A percentile compares a stretch with the other conserved stretches of the same genome.
These are phyloP conservation scores for Todiramphus saurophagus DNA, from an alignment of 2,113 vertebrate genomes.

Conservation along the genomic window DNA sequence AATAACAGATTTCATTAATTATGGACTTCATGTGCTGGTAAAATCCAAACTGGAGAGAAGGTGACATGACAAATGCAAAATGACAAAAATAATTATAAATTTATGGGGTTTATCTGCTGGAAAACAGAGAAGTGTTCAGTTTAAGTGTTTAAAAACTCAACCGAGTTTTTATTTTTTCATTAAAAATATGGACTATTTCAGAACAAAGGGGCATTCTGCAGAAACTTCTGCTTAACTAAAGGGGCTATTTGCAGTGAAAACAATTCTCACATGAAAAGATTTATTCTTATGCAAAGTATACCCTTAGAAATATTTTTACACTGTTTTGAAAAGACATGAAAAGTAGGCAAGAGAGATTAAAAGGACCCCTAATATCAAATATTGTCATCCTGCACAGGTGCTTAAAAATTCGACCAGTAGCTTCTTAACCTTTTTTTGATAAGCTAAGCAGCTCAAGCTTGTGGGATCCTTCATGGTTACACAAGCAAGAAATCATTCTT, in stretches of 20 bases:
- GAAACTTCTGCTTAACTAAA: not conserved
- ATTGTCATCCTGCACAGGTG: not conserved
- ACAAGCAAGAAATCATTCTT: not conserved
- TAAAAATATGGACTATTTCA: not conserved
- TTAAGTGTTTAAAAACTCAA: not conserved
- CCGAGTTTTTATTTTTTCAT: not conserved
- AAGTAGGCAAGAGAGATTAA: not conserved
- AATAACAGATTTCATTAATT: not conserved
- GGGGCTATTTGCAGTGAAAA: not conserved
- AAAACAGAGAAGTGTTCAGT: not conserved
- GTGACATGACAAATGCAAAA: not conserved
- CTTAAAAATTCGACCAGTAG: not conserved
- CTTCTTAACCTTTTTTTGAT: not conserved
- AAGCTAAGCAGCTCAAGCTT: not conserved
- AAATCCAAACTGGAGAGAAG: not conserved
- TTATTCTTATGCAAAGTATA: not conserved
- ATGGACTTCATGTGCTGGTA: not conserved
- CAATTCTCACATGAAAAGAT: not conserved
- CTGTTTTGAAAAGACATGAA: not conserved
- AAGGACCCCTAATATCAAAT: not conserved
- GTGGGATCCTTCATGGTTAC: not conserved
- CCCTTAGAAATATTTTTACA: not conserved
- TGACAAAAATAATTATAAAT: not conserved
- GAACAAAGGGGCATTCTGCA: not conserved
- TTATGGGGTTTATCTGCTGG: not conserved